phyloP scores from a whole-genome alignment of 2,113 vertebrate species.

The Athene noctua region DNA sequence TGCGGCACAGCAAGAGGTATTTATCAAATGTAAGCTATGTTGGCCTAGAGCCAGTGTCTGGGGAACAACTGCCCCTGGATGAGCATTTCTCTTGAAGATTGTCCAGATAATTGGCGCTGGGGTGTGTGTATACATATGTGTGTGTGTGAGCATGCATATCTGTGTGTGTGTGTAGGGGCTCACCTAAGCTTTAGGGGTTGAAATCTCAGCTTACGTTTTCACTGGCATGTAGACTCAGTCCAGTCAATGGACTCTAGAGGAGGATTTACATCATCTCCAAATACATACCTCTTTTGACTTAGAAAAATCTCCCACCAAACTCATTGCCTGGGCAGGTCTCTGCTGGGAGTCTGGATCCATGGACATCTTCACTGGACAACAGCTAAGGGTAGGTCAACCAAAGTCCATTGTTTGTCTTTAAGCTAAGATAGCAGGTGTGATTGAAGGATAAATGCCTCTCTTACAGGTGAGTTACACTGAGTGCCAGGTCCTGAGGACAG shows the following conservation, averaged over 20 bases:
- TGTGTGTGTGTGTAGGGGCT: background rate
- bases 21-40: background rate
- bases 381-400: background rate
- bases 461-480: background rate
- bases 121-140: accelerated
- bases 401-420: background rate
- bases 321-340: background rate
- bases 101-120: background rate
- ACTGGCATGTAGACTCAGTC: background rate
- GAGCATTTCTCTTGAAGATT: background rate
- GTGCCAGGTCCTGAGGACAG: background rate
- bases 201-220: background rate
- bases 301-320: background rate
- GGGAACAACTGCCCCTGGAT: background rate
- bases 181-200: background rate
- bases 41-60: background rate
- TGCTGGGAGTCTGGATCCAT: background rate
- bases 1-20: background rate
- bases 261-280: background rate
- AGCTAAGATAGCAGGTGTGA: background rate
- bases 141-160: too few species aligned
- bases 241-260: background rate
- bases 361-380: background rate
- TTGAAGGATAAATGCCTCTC: background rate
- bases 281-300: background rate